phyloP scores from a whole-genome alignment of 2,888 invertebrate species.

The Hypomecis atomaria region DNA sequence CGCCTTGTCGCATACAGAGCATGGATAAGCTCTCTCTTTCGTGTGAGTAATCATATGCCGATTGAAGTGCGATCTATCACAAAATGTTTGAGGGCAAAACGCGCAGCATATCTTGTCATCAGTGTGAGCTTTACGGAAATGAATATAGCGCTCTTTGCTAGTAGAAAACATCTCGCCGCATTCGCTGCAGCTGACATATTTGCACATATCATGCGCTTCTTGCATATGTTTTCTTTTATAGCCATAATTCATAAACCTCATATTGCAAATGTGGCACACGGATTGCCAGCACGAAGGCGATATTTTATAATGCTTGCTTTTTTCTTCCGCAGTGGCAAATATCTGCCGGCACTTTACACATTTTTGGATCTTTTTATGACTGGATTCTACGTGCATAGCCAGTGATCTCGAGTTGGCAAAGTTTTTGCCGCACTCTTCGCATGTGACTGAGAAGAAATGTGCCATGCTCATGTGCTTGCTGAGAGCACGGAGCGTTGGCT shows the following conservation, averaged over 20 bases:
- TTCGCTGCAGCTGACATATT: slow-evolving; percentile 26
- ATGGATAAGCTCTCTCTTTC: slow-evolving; percentile 33
- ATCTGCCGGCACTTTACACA: slow-evolving; percentile 33
- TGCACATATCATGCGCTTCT: slow-evolving; percentile 43
- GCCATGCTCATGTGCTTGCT: slow-evolving; percentile 46
- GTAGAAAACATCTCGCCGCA: slow-evolving; percentile 28
- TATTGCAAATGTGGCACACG: slow-evolving; percentile 38
- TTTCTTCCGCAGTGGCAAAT: slow-evolving; percentile 31
- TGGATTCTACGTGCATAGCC: slow-evolving; percentile 23
- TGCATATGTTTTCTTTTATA: slow-evolving; percentile 36
- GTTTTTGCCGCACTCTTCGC: slow-evolving; percentile 42
- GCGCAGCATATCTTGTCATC: slow-evolving; percentile 29
- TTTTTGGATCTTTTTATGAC: slow-evolving; percentile 31
- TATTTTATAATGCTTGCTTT: slow-evolving; percentile 26
- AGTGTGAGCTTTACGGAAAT: slow-evolving; percentile 32
- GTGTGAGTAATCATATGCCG: slow-evolving; percentile 37
- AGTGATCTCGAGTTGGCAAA: slow-evolving; percentile 30
- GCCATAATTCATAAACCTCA: slow-evolving; percentile 30
- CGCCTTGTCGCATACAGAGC: slow-evolving; percentile 33
- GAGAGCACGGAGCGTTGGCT: slow-evolving; percentile 38
- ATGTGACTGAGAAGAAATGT: slow-evolving; percentile 45
- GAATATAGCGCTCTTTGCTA: slow-evolving; percentile 23
- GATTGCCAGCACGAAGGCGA: slow-evolving; percentile 32
- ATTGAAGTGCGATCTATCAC: slow-evolving; percentile 21
- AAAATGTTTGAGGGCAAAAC: slow-evolving; percentile 30